Evolutionary conservation across 2,888 invertebrate genomes (phyloP), one percentile per base, ranked within the genome.

Genomic region (Machimus atricapillus): DNA sequence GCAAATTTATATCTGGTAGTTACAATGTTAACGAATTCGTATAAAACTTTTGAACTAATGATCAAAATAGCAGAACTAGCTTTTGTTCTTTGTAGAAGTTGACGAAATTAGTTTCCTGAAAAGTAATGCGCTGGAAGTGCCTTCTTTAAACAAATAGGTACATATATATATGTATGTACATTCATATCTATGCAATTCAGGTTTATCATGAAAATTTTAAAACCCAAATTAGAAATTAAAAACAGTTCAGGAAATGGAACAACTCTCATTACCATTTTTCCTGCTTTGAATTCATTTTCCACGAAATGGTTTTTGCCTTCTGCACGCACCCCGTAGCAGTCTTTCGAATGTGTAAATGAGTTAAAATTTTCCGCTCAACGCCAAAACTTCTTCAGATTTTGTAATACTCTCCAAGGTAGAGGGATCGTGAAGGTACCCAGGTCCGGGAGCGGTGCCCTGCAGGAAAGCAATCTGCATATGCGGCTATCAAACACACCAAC

Each of bases 401-500:
- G 31, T 52, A 52, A 79, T 79, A 1, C 66, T 27, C 2, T 14
- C 1, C 27, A 23, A 19, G 66, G 66, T 19, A 8, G 9, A 19
- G 7, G 23, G 58, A 2, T 23, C 7, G 23, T 8, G n/a, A 58
- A 58, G 23, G 52, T 8, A 31, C 23, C 23, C 7, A 27, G 4
- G 23, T 1, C 40, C 23, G 23, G 12, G 14, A 79, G n/a, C 52
- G 27, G 7, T 6, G 12, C 43, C 14, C 43, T n/a, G 14, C n/a
- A n/a, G 40, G 23, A 27, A 43, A 19, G 23, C 27, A 27, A 40
- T 52, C 23, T 52, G 52, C 79, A 79, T 79, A 79, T 52, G 31
- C 78, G 46, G 52, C 46, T 46, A 79, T 52, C 52, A 79, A 79
- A 56, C 14, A 79, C 52, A 52, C 79, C 52, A 79, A 79, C 79